Conservation (phyloP, 2,888 invertebrate species). For the Pherbina coryleti region DNA sequence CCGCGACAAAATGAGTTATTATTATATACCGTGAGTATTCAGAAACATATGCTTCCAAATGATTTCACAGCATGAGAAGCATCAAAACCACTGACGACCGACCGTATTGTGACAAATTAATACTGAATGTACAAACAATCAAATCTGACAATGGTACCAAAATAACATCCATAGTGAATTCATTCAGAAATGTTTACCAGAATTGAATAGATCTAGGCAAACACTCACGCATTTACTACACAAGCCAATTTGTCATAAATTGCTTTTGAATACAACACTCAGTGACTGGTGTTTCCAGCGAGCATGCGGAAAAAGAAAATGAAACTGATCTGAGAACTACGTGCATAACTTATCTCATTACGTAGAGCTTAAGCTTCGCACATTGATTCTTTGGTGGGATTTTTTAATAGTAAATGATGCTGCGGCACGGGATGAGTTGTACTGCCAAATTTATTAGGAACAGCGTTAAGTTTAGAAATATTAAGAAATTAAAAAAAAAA, state of each 20-base stretch:
- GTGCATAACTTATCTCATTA: conserved; percentile 22
- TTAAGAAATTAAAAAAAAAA: too few species aligned
- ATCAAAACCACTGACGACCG: conserved; percentile 18
- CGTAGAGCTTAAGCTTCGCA: background rate
- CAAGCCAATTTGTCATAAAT: conserved; percentile 18
- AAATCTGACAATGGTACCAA: conserved; percentile 6
- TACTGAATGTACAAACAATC: conserved; percentile 4
- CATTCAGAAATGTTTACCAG: background rate
- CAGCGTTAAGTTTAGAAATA: too few species aligned
- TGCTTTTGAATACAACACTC: background rate
- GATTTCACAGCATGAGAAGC: conserved; percentile 4
- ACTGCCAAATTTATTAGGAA: too few species aligned
- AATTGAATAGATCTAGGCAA: background rate
- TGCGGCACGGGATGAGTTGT: too few species aligned
- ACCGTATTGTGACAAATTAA: conserved; percentile 22
- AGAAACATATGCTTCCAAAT: background rate
- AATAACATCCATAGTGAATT: background rate
- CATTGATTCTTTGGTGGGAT: background rate
- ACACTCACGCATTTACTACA: conserved; percentile 6
- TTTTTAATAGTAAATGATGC: too few species aligned
- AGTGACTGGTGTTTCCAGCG: background rate
- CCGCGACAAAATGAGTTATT: conserved; percentile 27
- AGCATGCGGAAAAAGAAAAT: conserved; percentile 3
- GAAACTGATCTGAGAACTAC: conserved; percentile 16
- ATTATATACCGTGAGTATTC: background rate